phyloP scores from a whole-genome alignment of 2,888 invertebrate genomes.

The Epirrita christyi region DNA sequence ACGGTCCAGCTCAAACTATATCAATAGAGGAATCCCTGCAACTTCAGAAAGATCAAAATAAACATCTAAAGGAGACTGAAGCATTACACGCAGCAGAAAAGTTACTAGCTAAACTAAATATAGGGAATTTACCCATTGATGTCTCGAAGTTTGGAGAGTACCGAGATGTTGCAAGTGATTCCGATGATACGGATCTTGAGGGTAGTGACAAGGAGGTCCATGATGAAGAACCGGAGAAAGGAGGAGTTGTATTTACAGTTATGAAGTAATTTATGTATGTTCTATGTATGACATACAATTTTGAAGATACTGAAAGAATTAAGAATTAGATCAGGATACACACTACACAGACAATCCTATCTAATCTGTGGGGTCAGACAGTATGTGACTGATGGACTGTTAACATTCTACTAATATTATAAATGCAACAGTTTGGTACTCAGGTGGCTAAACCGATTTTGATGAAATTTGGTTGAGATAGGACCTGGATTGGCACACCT shows the following conservation, averaged over 20 bases:
- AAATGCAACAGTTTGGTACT: too few species aligned
- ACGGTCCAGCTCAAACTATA: constrained; percentile 81
- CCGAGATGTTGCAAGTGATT: constrained; percentile 64
- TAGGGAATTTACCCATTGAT: constrained; percentile 63
- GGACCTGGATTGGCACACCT: too few species aligned
- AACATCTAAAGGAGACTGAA: constrained; percentile 77
- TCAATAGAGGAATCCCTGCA: constrained; percentile 83
- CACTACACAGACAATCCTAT: not conserved
- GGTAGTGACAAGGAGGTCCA: constrained; percentile 83
- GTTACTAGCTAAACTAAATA: constrained; percentile 68
- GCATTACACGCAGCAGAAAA: constrained; percentile 84
- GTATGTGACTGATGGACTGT: too few species aligned
- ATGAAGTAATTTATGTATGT: constrained; percentile 57
- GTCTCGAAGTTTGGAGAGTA: constrained; percentile 66
- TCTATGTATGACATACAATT: too few species aligned
- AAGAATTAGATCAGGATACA: not conserved
- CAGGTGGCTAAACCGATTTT: too few species aligned
- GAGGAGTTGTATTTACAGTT: constrained; percentile 81
- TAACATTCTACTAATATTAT: too few species aligned
- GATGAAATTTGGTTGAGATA: too few species aligned
- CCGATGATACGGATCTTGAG: constrained; percentile 66
- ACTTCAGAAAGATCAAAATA: constrained; percentile 81
- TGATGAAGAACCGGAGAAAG: constrained; percentile 84
- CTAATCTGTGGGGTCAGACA: too few species aligned
- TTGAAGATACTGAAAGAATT: not conserved